phyloP scores from a whole-genome alignment of 1,140 invertebrate species.

The Acromyrmex heyeri region DNA sequence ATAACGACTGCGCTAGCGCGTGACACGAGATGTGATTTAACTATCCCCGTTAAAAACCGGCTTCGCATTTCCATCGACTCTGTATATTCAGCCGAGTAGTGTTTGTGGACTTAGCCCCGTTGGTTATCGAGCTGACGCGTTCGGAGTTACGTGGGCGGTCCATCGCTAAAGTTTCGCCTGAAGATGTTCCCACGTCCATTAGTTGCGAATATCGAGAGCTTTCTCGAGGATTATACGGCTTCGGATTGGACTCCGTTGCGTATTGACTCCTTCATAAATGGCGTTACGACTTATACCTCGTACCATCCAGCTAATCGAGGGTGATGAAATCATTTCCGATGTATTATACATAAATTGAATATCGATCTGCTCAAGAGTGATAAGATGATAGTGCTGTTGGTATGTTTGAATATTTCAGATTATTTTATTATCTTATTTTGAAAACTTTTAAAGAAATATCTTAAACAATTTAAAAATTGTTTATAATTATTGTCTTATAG shows the following conservation, averaged over 20 bases:
- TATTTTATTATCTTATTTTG: not conserved
- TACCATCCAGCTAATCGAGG: not conserved
- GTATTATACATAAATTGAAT: not conserved
- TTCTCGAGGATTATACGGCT: conserved; percentile 27
- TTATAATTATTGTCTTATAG: not conserved
- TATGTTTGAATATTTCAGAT: not conserved
- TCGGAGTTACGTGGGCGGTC: not conserved
- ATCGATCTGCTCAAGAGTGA: not conserved
- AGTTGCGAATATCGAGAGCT: conserved; percentile 31
- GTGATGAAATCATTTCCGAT: not conserved
- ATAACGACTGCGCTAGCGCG: not conserved
- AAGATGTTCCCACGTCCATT: conserved; percentile 39
- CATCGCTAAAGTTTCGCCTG: conserved; percentile 22
- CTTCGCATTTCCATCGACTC: not conserved
- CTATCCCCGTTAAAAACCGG: not conserved
- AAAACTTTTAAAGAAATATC: not conserved
- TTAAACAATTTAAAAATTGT: too few species aligned
- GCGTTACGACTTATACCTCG: conserved; percentile 3
- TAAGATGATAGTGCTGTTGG: not conserved
- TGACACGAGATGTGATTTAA: not conserved
- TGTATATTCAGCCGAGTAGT: conserved; percentile 33
- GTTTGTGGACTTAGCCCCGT: conserved; percentile 8
- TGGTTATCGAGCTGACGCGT: conserved; percentile 19
- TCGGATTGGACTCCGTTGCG: not conserved
- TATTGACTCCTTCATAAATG: conserved; percentile 18